Percentiles rank a stretch among this genome's conserved stretches.
Evolutionary conservation across 2,113 vertebrate species (phyloP).

Genomic region (Miniopterus natalensis): DNA sequence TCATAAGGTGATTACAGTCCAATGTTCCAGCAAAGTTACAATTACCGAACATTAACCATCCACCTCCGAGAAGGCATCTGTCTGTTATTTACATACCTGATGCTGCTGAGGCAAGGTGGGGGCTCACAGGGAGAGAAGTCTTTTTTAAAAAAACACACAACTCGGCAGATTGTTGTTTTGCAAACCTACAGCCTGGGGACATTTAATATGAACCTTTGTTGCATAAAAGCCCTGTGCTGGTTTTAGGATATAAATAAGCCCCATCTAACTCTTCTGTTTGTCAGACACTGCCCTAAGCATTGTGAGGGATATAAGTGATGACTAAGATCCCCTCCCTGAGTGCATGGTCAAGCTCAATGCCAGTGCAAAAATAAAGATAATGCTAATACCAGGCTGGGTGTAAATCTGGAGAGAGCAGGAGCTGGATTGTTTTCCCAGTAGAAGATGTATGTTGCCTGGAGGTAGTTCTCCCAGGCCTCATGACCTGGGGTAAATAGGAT

Average conservation of each 20-base stretch:
- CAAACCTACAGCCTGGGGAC: not conserved
- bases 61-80: conserved; percentile 35
- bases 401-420: conserved; percentile 5
- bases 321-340: not conserved
- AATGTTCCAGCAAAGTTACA: conserved; percentile 65
- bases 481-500: not conserved
- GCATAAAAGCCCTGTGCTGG: not conserved
- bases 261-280: conserved; percentile 9
- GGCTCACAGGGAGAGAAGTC: not conserved
- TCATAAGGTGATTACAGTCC: conserved; percentile 56
- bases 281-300: not conserved
- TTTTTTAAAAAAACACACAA: not conserved
- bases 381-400: not conserved
- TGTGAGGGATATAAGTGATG: not conserved
- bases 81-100: conserved; percentile 40
- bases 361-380: not conserved
- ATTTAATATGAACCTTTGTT: conserved; percentile 54
- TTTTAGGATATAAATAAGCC: conserved; percentile 48
- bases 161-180: conserved; percentile 60
- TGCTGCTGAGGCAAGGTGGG: not conserved
- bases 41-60: conserved; percentile 32
- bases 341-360: not conserved
- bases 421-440: not conserved
- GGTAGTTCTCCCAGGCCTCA: not conserved
- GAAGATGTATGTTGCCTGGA: not conserved